These are phyloP conservation scores for Nomada lathburiana DNA, from an alignment of 2,888 invertebrate species.

Conservation along the genomic window DNA sequence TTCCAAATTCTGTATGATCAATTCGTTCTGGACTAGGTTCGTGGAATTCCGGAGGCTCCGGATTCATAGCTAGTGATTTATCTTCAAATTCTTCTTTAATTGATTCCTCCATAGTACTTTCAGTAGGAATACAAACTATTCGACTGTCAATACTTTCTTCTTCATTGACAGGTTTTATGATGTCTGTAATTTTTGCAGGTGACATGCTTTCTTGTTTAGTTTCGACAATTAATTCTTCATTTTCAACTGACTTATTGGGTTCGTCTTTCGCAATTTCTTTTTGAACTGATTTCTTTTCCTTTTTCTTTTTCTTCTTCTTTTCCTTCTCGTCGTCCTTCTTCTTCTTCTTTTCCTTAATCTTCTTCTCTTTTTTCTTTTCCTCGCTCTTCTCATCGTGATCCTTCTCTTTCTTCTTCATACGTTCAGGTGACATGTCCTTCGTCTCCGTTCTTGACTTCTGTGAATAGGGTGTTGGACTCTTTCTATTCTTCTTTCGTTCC, in stretches of 20 bases:
- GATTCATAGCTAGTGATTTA: conserved; percentile 81
- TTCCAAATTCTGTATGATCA: conserved; percentile 74
- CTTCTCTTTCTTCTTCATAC: conserved; percentile 86
- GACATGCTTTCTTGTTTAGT: conserved; percentile 71
- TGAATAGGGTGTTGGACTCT: conserved; percentile 80
- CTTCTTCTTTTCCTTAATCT: conserved; percentile 84
- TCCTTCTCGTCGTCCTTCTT: conserved; percentile 86
- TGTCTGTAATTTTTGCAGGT: conserved; percentile 62
- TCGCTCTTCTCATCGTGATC: conserved; percentile 84
- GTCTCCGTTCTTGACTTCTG: conserved; percentile 82
- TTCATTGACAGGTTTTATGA: conserved; percentile 62
- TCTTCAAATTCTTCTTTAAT: conserved; percentile 78
- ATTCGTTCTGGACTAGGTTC: conserved; percentile 64
- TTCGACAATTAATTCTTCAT: conserved; percentile 72
- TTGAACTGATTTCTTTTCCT: conserved; percentile 79
- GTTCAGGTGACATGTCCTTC: conserved; percentile 82
- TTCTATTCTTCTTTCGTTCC: conserved; percentile 82
- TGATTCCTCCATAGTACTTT: conserved; percentile 52
- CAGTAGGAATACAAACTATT: conserved; percentile 59
- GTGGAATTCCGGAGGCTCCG: conserved; percentile 79
- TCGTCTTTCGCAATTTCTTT: conserved; percentile 76
- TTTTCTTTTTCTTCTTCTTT: conserved; percentile 85
- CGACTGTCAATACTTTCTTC: conserved; percentile 57
- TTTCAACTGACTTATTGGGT: conserved; percentile 60
- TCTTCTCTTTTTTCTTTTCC: conserved; percentile 85